Conservation (phyloP, 2,113 vertebrate species). For the Pelvicachromis taeniatus region DNA sequence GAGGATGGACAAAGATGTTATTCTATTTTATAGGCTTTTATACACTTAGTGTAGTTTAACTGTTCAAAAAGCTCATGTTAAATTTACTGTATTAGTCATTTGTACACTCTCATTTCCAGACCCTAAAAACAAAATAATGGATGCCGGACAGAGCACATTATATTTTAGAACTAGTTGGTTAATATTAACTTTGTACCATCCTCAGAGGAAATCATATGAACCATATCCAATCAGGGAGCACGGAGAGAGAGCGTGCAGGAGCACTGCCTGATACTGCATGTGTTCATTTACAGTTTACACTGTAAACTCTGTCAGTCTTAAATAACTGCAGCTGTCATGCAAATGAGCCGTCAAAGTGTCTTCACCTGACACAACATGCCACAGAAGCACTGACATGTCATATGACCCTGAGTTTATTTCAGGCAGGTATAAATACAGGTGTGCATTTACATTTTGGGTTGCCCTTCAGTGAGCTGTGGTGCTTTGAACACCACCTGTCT, state of each 20-base stretch:
- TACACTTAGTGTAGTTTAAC: neutral
- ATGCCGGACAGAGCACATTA: neutral
- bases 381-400: neutral
- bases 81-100: neutral
- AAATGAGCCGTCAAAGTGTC: neutral
- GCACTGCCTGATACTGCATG: neutral
- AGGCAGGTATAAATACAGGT: neutral
- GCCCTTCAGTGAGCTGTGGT: neutral
- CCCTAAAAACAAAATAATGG: neutral
- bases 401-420: neutral
- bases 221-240: neutral
- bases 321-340: neutral
- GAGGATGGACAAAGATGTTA: neutral
- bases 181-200: neutral
- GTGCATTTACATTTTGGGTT: neutral
- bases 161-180: neutral
- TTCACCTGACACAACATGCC: neutral
- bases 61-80: neutral
- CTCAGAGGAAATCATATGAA: neutral
- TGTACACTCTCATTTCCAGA: neutral
- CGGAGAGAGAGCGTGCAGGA: neutral
- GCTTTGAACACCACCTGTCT: neutral
- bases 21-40: neutral
- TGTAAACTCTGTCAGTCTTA: neutral
- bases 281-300: neutral